Evolutionary conservation across 2,113 vertebrate species (phyloP), one percentile per base, ranked within the genome.

Genomic region (Heloderma charlesbogerti): DNA sequence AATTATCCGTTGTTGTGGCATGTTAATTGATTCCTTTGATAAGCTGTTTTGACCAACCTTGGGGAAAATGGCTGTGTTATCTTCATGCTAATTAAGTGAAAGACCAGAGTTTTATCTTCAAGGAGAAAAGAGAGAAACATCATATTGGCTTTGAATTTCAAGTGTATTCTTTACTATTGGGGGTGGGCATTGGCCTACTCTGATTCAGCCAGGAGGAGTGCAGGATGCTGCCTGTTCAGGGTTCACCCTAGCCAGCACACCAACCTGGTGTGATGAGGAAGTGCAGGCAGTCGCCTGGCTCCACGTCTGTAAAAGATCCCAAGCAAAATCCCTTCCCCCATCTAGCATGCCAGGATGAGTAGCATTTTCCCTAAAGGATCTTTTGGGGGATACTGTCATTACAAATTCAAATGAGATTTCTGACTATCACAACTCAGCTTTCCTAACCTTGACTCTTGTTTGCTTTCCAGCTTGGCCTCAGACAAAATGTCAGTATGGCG

Each of bases 51-150:
- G 67, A 83, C 37, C 43, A 78, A 2, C 71, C 37, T 85, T 54
- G 63, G 57, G 43, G 54, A 27, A 66, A 66, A 51, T 77, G 31
- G 34, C 29, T 90, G 60, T 84, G 84, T 78, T 78, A 78, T 90
- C 72, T 67, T 51, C 7, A 51, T 78, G 43, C 45, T 90, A 90
- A 90, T 85, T 85, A 90, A 90, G 54, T 67, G 43, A 84, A 78
- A 77, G 43, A 2, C 66, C 13, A 78, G 60, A 37, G 31, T 71
- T 85, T n/a, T 85, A 85, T 85, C 89, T 90, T 85, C 71, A 43
- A 51, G 69, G 34, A 90, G 57, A 77, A 78, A 45, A 48, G 63
- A 78, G 10, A 77, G 31, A 18, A 66, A 77, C 75, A 43, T 63
- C 54, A 37, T 66, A 66, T 85, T 85, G 82, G 31, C 37, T 78